Percentiles rank a stretch among this genome's conserved stretches.
phyloP scores from a whole-genome alignment of 2,797 vertebrate genomes.

The Gouania willdenowi region DNA sequence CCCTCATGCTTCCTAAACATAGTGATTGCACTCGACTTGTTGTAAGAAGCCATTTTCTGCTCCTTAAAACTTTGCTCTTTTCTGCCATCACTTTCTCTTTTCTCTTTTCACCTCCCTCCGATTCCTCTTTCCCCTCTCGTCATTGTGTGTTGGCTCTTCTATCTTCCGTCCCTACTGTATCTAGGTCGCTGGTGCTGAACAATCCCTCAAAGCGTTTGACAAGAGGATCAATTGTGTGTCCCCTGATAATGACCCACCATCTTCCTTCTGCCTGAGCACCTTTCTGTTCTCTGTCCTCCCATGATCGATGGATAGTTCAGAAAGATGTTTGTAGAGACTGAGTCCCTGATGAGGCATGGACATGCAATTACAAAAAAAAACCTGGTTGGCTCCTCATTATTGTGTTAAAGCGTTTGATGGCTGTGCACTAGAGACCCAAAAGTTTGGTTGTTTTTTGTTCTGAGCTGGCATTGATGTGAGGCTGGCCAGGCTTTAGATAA shows the following conservation, averaged over 20 bases:
- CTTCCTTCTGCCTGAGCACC: slow-evolving; percentile 39
- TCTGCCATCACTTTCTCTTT: slow-evolving; percentile 37
- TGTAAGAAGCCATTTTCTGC: slow-evolving; percentile 20
- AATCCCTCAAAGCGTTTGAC: slow-evolving; percentile 54
- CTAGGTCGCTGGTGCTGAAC: slow-evolving; percentile 52
- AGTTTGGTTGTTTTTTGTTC: no score
- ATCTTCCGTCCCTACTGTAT: slow-evolving; percentile 35
- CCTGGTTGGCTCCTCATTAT: no score
- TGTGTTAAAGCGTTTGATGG: no score
- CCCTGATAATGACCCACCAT: slow-evolving; percentile 53
- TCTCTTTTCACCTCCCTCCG: slow-evolving; percentile 10
- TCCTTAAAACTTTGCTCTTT: slow-evolving; percentile 27
- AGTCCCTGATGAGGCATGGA: slow-evolving; percentile 34
- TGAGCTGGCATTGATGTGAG: no score
- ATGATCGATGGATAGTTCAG: slow-evolving; percentile 63
- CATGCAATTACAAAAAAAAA: slow-evolving; percentile 1
- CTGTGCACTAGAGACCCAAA: no score
- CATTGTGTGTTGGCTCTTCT: slow-evolving; percentile 15
- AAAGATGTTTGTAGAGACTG: slow-evolving; percentile 67
- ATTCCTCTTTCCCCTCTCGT: slow-evolving; percentile 1
- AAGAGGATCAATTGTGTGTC: slow-evolving; percentile 62
- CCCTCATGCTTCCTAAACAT: slow-evolving; percentile 15
- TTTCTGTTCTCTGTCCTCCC: slow-evolving; percentile 30
- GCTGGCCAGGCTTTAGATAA: no score
- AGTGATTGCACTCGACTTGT: slow-evolving; percentile 20